Evolutionary conservation across 1,140 invertebrate species (phyloP).

Genomic region (Sycobia sp.): DNA sequence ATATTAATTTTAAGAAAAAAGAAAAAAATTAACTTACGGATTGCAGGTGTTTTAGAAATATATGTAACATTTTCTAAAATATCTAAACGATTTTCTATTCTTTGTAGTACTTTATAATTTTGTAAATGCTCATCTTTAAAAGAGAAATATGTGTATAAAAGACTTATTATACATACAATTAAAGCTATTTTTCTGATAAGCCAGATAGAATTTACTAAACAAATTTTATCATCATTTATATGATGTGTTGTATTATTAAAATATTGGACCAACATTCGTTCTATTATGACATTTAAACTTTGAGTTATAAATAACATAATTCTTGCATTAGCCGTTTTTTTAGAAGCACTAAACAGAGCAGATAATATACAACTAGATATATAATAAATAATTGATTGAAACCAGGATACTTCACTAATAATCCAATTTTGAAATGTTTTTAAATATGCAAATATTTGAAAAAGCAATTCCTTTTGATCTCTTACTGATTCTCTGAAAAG

Average conservation of each 20-base stretch:
- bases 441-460: conserved; percentile 66
- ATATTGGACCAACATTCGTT: conserved; percentile 53
- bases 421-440: conserved; percentile 63
- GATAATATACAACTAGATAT: conserved; percentile 58
- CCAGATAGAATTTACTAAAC: conserved; percentile 46
- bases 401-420: conserved; percentile 65
- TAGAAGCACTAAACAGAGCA: conserved; percentile 64
- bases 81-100: conserved; percentile 48
- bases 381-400: conserved; percentile 68
- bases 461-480: conserved; percentile 63
- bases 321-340: conserved; percentile 60
- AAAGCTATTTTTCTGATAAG: conserved; percentile 46
- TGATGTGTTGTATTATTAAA: conserved; percentile 38
- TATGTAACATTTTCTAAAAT: conserved; percentile 37
- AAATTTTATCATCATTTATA: conserved; percentile 44
- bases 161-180: conserved; percentile 40
- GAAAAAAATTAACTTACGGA: conserved; percentile 17
- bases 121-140: conserved; percentile 47
- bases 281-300: conserved; percentile 54
- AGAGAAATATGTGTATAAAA: conserved; percentile 47
- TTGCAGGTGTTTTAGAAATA: conserved; percentile 23
- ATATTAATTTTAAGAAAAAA: not conserved
- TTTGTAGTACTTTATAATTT: conserved; percentile 44
- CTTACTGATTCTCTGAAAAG: conserved; percentile 56
- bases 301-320: conserved; percentile 63